Evolutionary conservation across 2,888 invertebrate genomes (phyloP), one percentile per base, ranked within the genome.

Genomic region (Ferrisia virgata): DNA sequence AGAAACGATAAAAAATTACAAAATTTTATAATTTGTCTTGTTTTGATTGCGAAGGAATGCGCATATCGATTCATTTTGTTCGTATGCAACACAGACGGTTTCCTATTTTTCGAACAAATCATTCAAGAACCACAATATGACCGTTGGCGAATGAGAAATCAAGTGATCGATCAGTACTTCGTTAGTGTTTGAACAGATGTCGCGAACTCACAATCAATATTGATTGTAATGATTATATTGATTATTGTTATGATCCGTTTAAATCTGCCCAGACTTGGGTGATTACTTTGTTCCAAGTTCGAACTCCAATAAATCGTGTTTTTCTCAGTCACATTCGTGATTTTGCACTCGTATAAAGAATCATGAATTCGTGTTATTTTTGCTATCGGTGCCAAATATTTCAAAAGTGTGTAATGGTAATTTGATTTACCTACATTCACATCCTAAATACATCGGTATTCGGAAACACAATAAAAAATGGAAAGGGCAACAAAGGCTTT

Each of bases 401-500:
- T 33, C 6, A 2, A 1, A 33, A 31, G 4, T 33, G 15, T 76
- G 11, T 11, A 33, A 33, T 36, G 36, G 33, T 76, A 76, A 33
- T 18, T 76, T 28, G 15, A 64, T 64, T 64, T 28, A 64, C 64
- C 64, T 64, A 5, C 39, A 8, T 39, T 39, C 39, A 11, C 11
- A 11, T 53, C 33, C 33, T 9, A 36, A 2, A 76, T 76, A 76
- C 18, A 36, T n/a, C n/a, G 33, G 18, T 31, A 28, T 64, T 4
- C 28, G 28, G 72, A 31, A 72, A 78, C 78, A 78, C 78, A 53
- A 8, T 22, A 4, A 13, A 64, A 83, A 83, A 83, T 83, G 83
- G 83, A 76, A 25, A 39, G 72, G 47, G 76, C 83, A 76, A 83
- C 83, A 40, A 83, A 83, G 72, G 83, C 83, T 40, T 43, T 83